These are phyloP conservation scores for Cossypha caffra DNA, from an alignment of 2,797 vertebrate genomes.

Conservation along the genomic window DNA sequence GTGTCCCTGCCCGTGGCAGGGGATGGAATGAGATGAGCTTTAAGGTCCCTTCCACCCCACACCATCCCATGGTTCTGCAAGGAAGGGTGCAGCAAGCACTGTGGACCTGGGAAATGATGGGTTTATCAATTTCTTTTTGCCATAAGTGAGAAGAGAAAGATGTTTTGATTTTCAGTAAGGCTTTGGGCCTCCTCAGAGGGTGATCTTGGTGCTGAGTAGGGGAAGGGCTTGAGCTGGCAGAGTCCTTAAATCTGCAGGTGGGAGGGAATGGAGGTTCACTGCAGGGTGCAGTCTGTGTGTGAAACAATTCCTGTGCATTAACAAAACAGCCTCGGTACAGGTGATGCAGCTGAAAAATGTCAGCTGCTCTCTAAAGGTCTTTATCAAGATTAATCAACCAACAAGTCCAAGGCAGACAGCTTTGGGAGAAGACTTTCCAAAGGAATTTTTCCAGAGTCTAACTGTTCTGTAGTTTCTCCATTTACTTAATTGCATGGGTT, in stretches of 20 bases:
- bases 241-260: not conserved
- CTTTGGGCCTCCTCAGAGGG: not conserved
- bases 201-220: not conserved
- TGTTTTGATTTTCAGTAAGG: not conserved
- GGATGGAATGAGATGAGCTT: rapidly evolving
- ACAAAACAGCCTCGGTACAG: not conserved
- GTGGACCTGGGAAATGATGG: rapidly evolving
- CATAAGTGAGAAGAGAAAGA: not conserved
- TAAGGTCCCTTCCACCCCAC: not conserved
- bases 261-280: not conserved
- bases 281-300: not conserved
- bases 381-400: not conserved
- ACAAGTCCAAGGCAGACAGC: not conserved
- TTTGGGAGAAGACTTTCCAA: not conserved
- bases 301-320: not conserved
- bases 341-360: not conserved
- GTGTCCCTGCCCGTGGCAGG: not conserved
- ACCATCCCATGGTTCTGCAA: not conserved
- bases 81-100: rapidly evolving
- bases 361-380: not conserved
- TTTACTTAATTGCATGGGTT: not conserved
- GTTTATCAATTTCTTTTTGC: not conserved
- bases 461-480: not conserved
- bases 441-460: not conserved
- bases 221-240: not conserved